Evolutionary conservation across 35 echinoderm and acorn worm genomes (phyloP).

Genomic region (Amphiura filiformis): DNA sequence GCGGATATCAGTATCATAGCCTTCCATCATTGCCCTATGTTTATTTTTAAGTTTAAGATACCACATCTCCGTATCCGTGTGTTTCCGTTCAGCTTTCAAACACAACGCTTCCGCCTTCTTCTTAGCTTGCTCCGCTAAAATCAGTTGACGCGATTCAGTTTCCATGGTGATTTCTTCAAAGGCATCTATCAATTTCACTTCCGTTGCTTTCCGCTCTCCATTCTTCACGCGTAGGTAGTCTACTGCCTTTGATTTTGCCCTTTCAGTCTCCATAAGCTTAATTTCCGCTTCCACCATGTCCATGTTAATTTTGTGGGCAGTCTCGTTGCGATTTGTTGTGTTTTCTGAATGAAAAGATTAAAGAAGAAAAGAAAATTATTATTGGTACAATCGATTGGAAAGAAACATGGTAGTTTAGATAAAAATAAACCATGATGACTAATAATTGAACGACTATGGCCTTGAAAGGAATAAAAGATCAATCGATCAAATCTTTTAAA

Average conservation of each 20-base stretch:
- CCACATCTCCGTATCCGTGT: neutral
- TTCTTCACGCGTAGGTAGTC: neutral
- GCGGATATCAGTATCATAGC: neutral
- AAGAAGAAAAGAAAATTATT: too few relatives aligned
- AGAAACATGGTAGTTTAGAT: too few relatives aligned
- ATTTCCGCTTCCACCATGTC: too few relatives aligned
- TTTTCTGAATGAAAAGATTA: too few relatives aligned
- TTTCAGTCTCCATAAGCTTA: too few relatives aligned
- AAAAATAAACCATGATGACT: too few relatives aligned
- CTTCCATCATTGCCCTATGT: neutral
- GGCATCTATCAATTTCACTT: neutral
- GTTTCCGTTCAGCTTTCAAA: neutral
- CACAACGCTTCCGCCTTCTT: neutral
- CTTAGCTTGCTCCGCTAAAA: neutral
- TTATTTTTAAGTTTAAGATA: neutral
- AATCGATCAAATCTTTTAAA: too few relatives aligned
- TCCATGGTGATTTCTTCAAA: slow-evolving; percentile 2
- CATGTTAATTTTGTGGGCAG: too few relatives aligned
- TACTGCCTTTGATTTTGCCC: neutral
- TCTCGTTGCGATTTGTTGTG: too few relatives aligned
- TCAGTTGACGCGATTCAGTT: neutral
- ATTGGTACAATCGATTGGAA: too few relatives aligned
- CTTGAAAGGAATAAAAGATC: too few relatives aligned
- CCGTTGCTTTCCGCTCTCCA: neutral
- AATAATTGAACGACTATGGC: too few relatives aligned